These are phyloP conservation scores for Elgaria multicarinata DNA, from an alignment of 2,113 vertebrate species.

Conservation along the genomic window DNA sequence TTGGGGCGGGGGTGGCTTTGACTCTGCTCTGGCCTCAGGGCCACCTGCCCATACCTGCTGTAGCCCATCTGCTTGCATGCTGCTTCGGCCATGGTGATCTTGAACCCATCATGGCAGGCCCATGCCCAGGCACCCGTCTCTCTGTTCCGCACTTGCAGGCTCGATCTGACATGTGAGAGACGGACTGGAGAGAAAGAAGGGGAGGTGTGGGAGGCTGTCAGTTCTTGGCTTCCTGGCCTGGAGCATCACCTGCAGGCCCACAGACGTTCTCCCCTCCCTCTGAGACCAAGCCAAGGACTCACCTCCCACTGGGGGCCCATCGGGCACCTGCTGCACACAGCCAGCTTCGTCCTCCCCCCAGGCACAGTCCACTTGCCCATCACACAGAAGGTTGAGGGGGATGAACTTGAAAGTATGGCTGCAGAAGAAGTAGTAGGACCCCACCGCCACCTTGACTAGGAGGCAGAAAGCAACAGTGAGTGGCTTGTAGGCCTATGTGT, in stretches of 20 bases:
- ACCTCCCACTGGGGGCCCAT: conserved; percentile 46
- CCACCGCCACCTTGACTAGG: conserved; percentile 81
- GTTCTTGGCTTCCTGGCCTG: not conserved
- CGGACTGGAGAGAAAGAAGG: conserved; percentile 63
- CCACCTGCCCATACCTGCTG: conserved; percentile 71
- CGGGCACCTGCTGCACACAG: conserved; percentile 72
- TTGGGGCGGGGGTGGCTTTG: not conserved
- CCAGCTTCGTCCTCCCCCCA: conserved; percentile 83
- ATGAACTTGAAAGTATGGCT: conserved; percentile 82
- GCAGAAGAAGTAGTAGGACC: conserved; percentile 89
- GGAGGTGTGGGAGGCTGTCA: not conserved
- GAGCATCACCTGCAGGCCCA: not conserved
- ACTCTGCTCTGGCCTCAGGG: not conserved
- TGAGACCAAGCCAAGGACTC: not conserved
- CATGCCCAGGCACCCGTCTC: conserved; percentile 78
- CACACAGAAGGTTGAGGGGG: conserved; percentile 76
- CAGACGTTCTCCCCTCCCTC: not conserved
- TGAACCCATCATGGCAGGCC: conserved; percentile 84
- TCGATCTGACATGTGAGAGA: conserved; percentile 71
- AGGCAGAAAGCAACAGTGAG: not conserved
- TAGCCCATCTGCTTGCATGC: conserved; percentile 90
- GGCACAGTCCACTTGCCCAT: conserved; percentile 81
- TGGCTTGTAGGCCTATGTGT: too few relatives aligned
- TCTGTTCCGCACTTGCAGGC: conserved; percentile 83
- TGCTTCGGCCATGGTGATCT: conserved; percentile 72